phyloP scores from a whole-genome alignment of 92 coral and sea anemone species.

The Montipora capitata region DNA sequence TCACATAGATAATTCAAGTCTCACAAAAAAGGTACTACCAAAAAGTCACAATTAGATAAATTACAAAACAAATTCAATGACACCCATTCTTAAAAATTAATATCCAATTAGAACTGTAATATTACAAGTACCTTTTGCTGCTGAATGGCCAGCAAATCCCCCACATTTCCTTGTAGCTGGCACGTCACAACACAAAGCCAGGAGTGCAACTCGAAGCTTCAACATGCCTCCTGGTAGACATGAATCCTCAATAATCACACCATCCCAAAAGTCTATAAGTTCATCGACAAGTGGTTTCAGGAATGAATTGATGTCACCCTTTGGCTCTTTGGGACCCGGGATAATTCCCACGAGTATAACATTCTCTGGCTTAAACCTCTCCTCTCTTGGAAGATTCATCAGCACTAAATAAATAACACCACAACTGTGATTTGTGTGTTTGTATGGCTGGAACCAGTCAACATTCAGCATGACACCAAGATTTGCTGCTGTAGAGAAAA shows the following conservation, averaged over 20 bases:
- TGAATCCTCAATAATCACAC: slow-evolving; percentile 36
- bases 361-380: slow-evolving; percentile 75
- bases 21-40: too few relatives aligned
- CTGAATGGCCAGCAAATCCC: slow-evolving; percentile 74
- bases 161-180: slow-evolving; percentile 81
- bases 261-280: slow-evolving; percentile 69
- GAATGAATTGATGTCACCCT: slow-evolving; percentile 52
- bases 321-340: slow-evolving; percentile 73
- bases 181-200: slow-evolving; percentile 65
- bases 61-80: too few relatives aligned
- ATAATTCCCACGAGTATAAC: slow-evolving; percentile 57
- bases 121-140: slow-evolving; percentile 61
- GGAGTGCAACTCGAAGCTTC: slow-evolving; percentile 62
- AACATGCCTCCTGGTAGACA: slow-evolving; percentile 40
- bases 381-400: slow-evolving; percentile 72
- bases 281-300: slow-evolving; percentile 59
- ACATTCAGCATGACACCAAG: slow-evolving; percentile 63
- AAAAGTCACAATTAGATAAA: too few relatives aligned
- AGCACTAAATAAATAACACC: slow-evolving; percentile 69
- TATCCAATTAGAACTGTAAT: not conserved
- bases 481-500: slow-evolving; percentile 32
- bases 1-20: too few relatives aligned
- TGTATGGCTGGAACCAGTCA: slow-evolving; percentile 77
- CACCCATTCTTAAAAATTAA: too few relatives aligned
- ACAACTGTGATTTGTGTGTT: slow-evolving; percentile 64